These are phyloP conservation scores for Acleris sparsana DNA, from an alignment of 2,888 invertebrate species.

Conservation along the genomic window DNA sequence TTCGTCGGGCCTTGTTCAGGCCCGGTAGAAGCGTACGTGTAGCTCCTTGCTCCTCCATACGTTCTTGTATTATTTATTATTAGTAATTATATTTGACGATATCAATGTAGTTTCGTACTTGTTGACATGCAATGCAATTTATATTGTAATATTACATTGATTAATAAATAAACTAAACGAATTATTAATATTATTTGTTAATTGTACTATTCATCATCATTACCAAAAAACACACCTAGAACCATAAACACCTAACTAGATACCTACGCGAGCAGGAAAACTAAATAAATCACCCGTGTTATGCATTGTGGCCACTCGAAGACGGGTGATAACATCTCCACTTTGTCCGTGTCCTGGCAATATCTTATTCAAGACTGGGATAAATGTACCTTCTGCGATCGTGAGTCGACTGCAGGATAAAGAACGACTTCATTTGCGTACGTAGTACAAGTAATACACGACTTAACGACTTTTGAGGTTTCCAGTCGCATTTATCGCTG, in stretches of 20 bases:
- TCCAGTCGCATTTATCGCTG: neutral
- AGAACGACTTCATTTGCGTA: constrained; percentile 38
- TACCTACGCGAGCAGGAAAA: constrained; percentile 11
- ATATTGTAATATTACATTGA: too few species aligned
- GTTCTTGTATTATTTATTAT: too few species aligned
- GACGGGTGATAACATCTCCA: constrained; percentile 54
- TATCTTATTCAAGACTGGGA: constrained; percentile 50
- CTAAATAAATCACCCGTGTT: constrained; percentile 33
- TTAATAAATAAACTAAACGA: too few species aligned
- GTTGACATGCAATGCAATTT: too few species aligned
- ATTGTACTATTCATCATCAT: too few species aligned
- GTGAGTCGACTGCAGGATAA: constrained; percentile 53
- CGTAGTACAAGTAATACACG: constrained; percentile 28
- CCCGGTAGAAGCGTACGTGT: too few species aligned
- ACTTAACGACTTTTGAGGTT: constrained; percentile 6
- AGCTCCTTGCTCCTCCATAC: too few species aligned
- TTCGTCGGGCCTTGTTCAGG: too few species aligned
- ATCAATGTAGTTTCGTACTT: too few species aligned
- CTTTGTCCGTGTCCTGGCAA: constrained; percentile 56
- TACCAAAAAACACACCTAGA: too few species aligned
- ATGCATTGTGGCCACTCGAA: constrained; percentile 36
- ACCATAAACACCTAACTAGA: neutral
- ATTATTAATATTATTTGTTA: too few species aligned
- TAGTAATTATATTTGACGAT: too few species aligned
- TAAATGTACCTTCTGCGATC: constrained; percentile 51